phyloP scores from a whole-genome alignment of 2,113 vertebrate genomes.

The Apeltes quadracus region DNA sequence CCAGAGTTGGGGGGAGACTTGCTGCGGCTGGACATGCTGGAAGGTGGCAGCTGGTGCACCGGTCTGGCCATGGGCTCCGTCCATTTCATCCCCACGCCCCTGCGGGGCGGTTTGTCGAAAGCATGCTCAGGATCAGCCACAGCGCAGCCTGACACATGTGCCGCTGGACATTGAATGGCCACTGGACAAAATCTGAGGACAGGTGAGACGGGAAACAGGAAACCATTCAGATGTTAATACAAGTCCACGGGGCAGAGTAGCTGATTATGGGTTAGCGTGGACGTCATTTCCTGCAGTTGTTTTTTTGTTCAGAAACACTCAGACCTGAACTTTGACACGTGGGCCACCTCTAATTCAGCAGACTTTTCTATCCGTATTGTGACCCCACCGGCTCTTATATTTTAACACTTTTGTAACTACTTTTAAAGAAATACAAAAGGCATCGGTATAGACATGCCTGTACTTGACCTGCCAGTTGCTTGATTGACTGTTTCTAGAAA shows the following conservation, averaged over 20 bases:
- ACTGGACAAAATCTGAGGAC: constrained; percentile 38
- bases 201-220: neutral
- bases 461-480: neutral
- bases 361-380: neutral
- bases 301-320: neutral
- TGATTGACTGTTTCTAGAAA: neutral
- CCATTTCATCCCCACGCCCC: constrained; percentile 73
- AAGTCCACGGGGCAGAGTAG: neutral
- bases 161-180: constrained; percentile 60
- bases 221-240: neutral
- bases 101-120: constrained; percentile 58
- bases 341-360: neutral
- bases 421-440: neutral
- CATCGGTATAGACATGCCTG: neutral
- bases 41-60: constrained; percentile 65
- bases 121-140: constrained; percentile 69
- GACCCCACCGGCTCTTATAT: constrained; percentile 2
- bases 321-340: neutral
- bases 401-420: neutral
- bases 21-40: constrained; percentile 75
- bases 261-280: neutral
- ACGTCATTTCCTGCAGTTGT: neutral
- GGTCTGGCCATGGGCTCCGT: constrained; percentile 66
- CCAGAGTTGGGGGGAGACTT: constrained; percentile 70
- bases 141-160: constrained; percentile 57